These are phyloP conservation scores for Chitala chitala DNA, from an alignment of 2,113 vertebrate species.

Conservation along the genomic window DNA sequence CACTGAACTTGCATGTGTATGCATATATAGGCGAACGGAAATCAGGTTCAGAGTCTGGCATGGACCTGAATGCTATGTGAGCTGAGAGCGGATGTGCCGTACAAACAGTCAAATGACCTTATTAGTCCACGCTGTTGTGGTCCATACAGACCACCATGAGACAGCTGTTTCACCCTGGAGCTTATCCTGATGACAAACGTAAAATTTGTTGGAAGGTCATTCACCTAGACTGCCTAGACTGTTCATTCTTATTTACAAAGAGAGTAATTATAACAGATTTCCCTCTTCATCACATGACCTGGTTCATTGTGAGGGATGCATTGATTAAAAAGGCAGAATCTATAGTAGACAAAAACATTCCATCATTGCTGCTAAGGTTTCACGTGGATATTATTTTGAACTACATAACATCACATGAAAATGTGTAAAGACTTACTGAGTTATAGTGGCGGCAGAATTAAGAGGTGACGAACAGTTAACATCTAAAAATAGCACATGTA, in stretches of 20 bases:
- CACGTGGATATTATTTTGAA: conserved; percentile 24
- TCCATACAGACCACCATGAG: neutral
- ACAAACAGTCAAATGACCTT: conserved; percentile 3
- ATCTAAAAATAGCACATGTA: conserved; percentile 25
- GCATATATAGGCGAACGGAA: conserved; percentile 4
- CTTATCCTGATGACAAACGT: neutral
- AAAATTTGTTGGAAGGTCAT: neutral
- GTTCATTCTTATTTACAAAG: conserved; percentile 21
- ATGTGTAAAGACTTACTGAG: conserved; percentile 22
- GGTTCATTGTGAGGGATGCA: neutral
- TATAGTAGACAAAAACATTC: conserved; percentile 23
- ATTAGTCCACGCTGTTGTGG: conserved; percentile 4
- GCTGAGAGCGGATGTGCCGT: no score
- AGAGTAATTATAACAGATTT: conserved; percentile 12
- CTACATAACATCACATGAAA: conserved; percentile 22
- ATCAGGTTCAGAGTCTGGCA: neutral
- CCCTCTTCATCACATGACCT: neutral
- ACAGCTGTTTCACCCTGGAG: conserved; percentile 12
- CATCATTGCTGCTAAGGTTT: conserved; percentile 25
- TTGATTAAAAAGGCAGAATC: conserved; percentile 21
- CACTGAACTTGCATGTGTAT: neutral
- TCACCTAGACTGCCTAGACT: neutral
- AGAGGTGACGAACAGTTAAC: conserved; percentile 22
- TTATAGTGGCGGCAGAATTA: conserved; percentile 21
- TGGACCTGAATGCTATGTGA: neutral